Evolutionary conservation across 2,797 vertebrate genomes (phyloP), one percentile per base, ranked within the genome.

Genomic region (Neoniphon sammara): DNA sequence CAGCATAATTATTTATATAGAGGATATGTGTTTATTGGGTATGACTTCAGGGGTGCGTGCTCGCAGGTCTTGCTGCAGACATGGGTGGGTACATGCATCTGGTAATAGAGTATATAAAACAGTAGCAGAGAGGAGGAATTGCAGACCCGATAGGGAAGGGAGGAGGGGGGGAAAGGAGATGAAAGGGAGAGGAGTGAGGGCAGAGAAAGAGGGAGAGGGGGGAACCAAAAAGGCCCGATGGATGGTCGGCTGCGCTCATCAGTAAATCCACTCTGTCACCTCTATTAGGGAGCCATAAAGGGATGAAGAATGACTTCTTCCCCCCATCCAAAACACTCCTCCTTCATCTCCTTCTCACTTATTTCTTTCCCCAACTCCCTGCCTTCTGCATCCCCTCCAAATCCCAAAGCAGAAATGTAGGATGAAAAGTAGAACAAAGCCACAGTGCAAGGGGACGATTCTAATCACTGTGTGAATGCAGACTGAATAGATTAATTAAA

Each of bases 241-340:
- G 20, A 73, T 52, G 50, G 31, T 23, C 34, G 39, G 52, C 57
- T 64, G 53, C 49, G n/a, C 23, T 57, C 59, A 54, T 76, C 34
- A 18, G 49, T 80, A 79, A 82, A 80, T 62, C 71, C 52, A 68
- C 54, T 75, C 57, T 46, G 64, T 70, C 61, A 67, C 59, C 62
- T 84, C 58, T 68, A 70, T 67, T 63, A 75, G 58, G 58, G 63
- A 75, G 77, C 52, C 59, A 62, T 63, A 66, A 73, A 70, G 25
- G 39, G 31, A 23, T 56, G 65, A 78, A 49, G 25, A 69, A 75
- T 70, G 61, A 75, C 65, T 78, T 42, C 58, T 60, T 47, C 36
- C 3, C 39, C 31, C 47, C n/a, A n/a, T 66, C 27, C 17, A 27
- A 64, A 79, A 71, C 49, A 62, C 64, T 57, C 66, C 66, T 66